These are phyloP conservation scores for Hydriomena furcata DNA, from an alignment of 2,888 invertebrate genomes.

Conservation along the genomic window DNA sequence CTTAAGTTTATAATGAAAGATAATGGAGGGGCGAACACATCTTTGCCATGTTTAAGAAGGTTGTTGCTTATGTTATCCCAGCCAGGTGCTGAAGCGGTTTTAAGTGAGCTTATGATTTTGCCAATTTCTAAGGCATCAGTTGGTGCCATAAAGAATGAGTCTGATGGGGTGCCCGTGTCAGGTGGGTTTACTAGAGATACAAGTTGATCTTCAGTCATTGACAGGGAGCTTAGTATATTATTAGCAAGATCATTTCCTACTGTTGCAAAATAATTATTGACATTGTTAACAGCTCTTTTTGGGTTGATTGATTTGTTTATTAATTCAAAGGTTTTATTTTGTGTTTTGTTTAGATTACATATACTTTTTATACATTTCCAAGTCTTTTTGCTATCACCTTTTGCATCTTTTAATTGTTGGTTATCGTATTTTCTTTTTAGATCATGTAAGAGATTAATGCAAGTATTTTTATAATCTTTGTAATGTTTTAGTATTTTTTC, in stretches of 20 bases:
- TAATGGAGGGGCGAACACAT: not conserved
- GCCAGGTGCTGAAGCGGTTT: not conserved
- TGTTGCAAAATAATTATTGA: conserved; percentile 1
- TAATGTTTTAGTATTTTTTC: not conserved
- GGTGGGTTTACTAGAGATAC: not conserved
- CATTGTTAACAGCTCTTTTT: not conserved
- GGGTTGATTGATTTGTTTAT: no score
- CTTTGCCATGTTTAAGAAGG: not conserved
- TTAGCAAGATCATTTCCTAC: conserved; percentile 2
- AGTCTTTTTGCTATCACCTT: conserved; percentile 10
- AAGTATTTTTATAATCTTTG: conserved; percentile 12
- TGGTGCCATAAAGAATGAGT: not conserved
- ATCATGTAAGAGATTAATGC: no score
- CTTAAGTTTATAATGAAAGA: not conserved
- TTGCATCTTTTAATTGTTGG: not conserved
- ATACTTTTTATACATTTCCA: conserved; percentile 13
- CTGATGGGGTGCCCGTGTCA: no score
- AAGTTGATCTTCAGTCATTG: not conserved
- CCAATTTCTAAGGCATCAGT: not conserved
- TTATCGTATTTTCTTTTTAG: conserved; percentile 5
- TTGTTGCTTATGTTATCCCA: not conserved
- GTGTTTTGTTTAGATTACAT: not conserved
- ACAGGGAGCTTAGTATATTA: not conserved
- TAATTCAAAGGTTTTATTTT: not conserved
- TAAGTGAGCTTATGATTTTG: not conserved